These are phyloP conservation scores for Nyleta sp. DNA, from an alignment of 2,888 invertebrate species.

Conservation along the genomic window DNA sequence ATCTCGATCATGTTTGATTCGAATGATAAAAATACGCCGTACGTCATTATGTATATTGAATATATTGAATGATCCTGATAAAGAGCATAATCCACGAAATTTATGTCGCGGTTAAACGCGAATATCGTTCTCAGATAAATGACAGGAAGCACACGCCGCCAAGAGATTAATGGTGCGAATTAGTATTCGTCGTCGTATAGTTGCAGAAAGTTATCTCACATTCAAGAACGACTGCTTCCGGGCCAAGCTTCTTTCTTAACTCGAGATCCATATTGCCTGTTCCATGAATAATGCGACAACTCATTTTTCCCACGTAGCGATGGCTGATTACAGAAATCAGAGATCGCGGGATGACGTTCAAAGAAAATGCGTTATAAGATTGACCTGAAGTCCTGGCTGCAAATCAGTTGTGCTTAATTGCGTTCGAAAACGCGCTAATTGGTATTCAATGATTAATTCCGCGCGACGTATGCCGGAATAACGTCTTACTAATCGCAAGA, in stretches of 20 bases:
- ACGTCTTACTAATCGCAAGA: slow-evolving; percentile 48
- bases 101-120: slow-evolving; percentile 49
- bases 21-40: too few species aligned
- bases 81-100: slow-evolving; percentile 36
- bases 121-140: slow-evolving; percentile 61
- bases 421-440: slow-evolving; percentile 27
- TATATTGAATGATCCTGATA: background rate
- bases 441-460: slow-evolving; percentile 32
- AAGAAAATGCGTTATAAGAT: slow-evolving; percentile 21
- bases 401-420: background rate
- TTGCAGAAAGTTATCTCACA: slow-evolving; percentile 76
- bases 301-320: slow-evolving; percentile 78
- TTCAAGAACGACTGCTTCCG: slow-evolving; percentile 55
- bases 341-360: background rate
- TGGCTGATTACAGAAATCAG: slow-evolving; percentile 76
- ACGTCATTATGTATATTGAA: too few species aligned
- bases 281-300: slow-evolving; percentile 79
- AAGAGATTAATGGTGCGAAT: slow-evolving; percentile 79
- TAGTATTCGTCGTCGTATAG: slow-evolving; percentile 81
- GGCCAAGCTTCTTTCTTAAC: slow-evolving; percentile 62
- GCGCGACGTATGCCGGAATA: slow-evolving; percentile 22
- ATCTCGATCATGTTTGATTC: too few species aligned
- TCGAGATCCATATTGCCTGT: slow-evolving; percentile 76
- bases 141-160: slow-evolving; percentile 63
- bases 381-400: background rate